phyloP scores from a whole-genome alignment of 2,797 vertebrate genomes.

The Fundulus diaphanus region DNA sequence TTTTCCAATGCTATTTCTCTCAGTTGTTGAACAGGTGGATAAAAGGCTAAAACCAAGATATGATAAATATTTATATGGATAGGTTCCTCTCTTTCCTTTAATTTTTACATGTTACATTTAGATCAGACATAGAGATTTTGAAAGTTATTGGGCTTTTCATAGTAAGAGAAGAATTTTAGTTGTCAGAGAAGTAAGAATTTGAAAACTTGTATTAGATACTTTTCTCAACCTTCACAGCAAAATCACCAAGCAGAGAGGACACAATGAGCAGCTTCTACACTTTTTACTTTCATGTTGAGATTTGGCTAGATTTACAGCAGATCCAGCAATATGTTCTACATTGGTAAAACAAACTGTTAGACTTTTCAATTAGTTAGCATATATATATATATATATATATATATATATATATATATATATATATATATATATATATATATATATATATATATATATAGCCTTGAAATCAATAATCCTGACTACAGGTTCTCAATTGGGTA shows the following conservation, averaged over 20 bases:
- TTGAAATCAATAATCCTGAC: too few species aligned
- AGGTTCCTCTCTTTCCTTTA: too few species aligned
- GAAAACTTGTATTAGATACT: not conserved
- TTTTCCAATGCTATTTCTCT: constrained; percentile 8
- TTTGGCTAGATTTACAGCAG: not conserved
- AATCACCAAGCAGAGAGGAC: not conserved
- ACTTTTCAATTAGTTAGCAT: too few species aligned
- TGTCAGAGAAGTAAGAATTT: not conserved
- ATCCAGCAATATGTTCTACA: not conserved
- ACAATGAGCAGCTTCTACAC: not conserved
- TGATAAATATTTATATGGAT: not conserved
- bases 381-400: too few species aligned
- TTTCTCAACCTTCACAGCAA: not conserved
- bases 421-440: too few species aligned
- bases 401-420: too few species aligned
- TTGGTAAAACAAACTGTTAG: not conserved
- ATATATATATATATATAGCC: too few species aligned
- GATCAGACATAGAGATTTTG: not conserved
- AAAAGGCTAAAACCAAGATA: not conserved
- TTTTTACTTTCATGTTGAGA: not conserved
- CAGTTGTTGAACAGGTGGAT: not conserved
- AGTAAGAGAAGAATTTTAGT: too few species aligned
- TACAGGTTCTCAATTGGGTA: too few species aligned
- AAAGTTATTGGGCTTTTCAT: not conserved
- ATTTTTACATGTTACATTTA: not conserved